Conservation (phyloP, 2,113 vertebrate genomes). For the Pungitius pungitius region DNA sequence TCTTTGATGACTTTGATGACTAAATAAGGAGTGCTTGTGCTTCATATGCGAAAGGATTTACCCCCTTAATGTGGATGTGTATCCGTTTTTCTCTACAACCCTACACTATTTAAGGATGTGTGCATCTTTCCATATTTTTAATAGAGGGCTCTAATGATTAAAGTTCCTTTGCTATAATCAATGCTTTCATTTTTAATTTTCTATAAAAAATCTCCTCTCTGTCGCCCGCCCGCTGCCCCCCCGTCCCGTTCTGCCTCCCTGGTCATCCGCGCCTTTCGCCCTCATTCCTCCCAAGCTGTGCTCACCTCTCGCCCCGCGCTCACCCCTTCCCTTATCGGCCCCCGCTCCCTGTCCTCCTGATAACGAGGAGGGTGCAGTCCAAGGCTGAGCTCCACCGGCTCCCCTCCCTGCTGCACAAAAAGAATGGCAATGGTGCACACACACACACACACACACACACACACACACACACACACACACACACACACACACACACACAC, state of each 20-base stretch:
- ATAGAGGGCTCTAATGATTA: background rate
- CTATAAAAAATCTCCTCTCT: no score
- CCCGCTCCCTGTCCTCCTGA: slow-evolving; percentile 50
- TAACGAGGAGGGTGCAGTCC: slow-evolving; percentile 57
- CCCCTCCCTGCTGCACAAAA: slow-evolving; percentile 36
- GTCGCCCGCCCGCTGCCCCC: no score
- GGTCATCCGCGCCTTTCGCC: slow-evolving; percentile 20
- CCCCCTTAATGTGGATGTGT: background rate
- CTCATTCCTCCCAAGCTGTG: slow-evolving; percentile 40
- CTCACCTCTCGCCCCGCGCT: slow-evolving; percentile 4
- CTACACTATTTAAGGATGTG: background rate
- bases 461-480: slow-evolving; percentile 8
- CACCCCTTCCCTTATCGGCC: slow-evolving; percentile 17
- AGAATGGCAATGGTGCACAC: slow-evolving; percentile 40
- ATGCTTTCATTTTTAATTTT: background rate
- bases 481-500: slow-evolving; percentile 15
- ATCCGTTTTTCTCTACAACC: background rate
- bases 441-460: background rate
- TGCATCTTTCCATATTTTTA: background rate
- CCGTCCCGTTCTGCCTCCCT: slow-evolving; percentile 42
- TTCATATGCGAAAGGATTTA: background rate
- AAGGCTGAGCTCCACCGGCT: slow-evolving; percentile 38
- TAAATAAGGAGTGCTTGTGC: background rate
- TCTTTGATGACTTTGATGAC: background rate
- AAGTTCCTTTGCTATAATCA: background rate